Base-by-base conservation (phyloP, 2,797 vertebrate genomes). In the Neosilurus hyrtlii region DNA sequence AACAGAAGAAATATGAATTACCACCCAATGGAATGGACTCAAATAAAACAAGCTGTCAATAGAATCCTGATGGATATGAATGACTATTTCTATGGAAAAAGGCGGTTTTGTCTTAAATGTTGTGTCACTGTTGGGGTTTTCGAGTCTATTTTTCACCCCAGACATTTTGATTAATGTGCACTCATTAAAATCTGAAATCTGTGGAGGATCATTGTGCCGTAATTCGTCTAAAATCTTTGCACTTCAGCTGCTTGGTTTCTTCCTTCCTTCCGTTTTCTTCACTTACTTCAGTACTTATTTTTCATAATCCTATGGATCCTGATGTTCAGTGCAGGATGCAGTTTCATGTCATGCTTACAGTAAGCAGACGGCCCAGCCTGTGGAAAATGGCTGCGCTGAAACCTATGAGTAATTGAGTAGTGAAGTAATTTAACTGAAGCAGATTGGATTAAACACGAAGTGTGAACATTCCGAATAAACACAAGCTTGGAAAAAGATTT, bases 101-200 rank as follows among this genome's bases (percentile, higher is more conserved):
- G 57, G 22, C 56, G 73, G 73, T 79, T 75, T 76, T 76, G 26
- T 70, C 67, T 54, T 37, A 22, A 79, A 73, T 26, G 15, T 62
- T 63, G 75, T 77, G 66, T 71, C 22, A 49, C 22, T 22, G 66
- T 14, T 35, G 24, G 26, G 67, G 67, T 51, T 81, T 73, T 79
- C 2, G 24, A 30, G 43, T 18, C 76, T 72, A 15, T 66, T 80
- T 67, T 78, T 80, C 12, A n/a, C 24, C 22, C 35, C 12, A 68
- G 71, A 80, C 54, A 49, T 74, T 79, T 62, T 74, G 81, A 85
- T 85, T 67, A 52, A 85, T 82, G 80, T 24, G 54, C 67, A 37
- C 22, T 56, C 70, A 43, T 63, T 74, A 72, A 24, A 20, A 24
- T 67, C 63, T 62, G 66, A 79, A 85, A 85, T 79, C 62, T 67